Evolutionary conservation across 2,113 vertebrate species (phyloP).

Genomic region (Austrofundulus limnaeus): DNA sequence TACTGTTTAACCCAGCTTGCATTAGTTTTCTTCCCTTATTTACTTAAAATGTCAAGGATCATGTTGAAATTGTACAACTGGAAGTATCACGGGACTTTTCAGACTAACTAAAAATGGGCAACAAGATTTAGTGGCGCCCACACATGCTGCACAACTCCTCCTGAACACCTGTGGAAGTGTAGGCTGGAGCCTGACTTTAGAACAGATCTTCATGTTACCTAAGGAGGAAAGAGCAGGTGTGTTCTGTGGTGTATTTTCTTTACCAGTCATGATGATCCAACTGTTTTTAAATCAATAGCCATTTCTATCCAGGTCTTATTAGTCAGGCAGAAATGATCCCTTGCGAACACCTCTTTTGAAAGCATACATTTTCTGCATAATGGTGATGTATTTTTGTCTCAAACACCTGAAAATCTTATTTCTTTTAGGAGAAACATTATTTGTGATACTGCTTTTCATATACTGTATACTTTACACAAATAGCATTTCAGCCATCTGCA

Average conservation of each 20-base stretch:
- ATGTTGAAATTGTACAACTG: not conserved
- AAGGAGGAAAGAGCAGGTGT: constrained; percentile 35
- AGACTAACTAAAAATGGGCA: constrained; percentile 11
- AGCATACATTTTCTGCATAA: constrained; percentile 11
- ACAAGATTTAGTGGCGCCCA: constrained; percentile 23
- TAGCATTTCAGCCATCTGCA: not conserved
- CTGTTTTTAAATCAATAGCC: constrained; percentile 48
- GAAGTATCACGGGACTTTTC: constrained; percentile 1
- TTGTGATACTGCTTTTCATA: too few relatives aligned
- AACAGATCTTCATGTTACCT: constrained; percentile 17
- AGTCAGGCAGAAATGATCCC: constrained; percentile 42
- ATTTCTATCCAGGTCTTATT: constrained; percentile 43
- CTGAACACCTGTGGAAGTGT: constrained; percentile 30
- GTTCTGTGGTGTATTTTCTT: constrained; percentile 21
- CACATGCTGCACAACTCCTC: constrained; percentile 12
- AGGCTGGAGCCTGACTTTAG: constrained; percentile 23
- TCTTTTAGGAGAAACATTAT: not conserved
- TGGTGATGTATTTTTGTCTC: constrained; percentile 14
- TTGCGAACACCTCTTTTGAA: constrained; percentile 18
- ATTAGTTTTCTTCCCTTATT: constrained; percentile 9
- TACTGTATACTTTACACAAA: not conserved
- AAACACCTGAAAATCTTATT: constrained; percentile 13
- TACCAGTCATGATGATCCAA: constrained; percentile 38
- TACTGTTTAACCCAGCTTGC: not conserved
- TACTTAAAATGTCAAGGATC: not conserved